Evolutionary conservation across 2,888 invertebrate species (phyloP).

Genomic region (Chrysodeixis includens): DNA sequence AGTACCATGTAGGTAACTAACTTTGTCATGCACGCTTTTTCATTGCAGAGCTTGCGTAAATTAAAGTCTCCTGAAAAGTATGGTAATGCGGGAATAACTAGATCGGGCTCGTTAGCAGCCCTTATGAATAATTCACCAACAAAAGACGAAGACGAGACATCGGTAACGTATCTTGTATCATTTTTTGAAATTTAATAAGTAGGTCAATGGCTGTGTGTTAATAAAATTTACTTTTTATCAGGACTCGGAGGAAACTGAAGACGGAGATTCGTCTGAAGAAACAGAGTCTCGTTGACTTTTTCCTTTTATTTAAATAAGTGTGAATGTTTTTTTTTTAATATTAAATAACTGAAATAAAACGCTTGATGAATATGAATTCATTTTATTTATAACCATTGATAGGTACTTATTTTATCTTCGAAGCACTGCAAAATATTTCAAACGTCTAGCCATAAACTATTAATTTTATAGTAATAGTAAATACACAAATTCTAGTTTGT

Average conservation of each 20-base stretch:
- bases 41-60: constrained; percentile 69
- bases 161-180: constrained; percentile 64
- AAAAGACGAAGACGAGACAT: constrained; percentile 76
- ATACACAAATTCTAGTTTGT: constrained; percentile 39
- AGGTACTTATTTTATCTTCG: constrained; percentile 3
- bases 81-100: constrained; percentile 62
- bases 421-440: constrained; percentile 33
- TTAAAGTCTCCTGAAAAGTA: constrained; percentile 76
- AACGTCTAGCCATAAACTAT: constrained; percentile 15
- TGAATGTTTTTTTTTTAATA: not conserved
- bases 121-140: constrained; percentile 79
- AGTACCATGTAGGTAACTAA: not conserved
- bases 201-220: too few species aligned
- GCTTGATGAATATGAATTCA: constrained; percentile 22
- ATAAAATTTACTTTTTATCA: constrained; percentile 51
- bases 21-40: not conserved
- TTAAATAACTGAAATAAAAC: constrained; percentile 34
- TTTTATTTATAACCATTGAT: constrained; percentile 34
- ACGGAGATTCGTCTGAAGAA: constrained; percentile 78
- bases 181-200: not conserved
- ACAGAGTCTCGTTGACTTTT: constrained; percentile 77
- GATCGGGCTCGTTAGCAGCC: constrained; percentile 78
- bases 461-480: constrained; percentile 22
- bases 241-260: constrained; percentile 80
- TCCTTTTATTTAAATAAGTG: not conserved